phyloP scores from a whole-genome alignment of 2,888 invertebrate species.

The Argynnis bischoffii region DNA sequence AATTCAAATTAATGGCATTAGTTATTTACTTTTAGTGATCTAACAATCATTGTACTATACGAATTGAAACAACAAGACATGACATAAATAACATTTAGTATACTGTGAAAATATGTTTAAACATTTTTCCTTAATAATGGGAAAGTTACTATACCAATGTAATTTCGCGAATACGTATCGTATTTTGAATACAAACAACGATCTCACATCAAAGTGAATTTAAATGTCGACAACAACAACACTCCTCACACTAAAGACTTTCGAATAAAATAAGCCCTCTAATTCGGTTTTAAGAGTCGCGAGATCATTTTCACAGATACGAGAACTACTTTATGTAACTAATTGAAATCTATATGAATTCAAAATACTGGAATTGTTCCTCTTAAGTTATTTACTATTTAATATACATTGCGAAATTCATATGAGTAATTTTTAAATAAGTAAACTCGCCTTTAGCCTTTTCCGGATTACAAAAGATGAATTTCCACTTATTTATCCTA shows the following conservation, averaged over 20 bases:
- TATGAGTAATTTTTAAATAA: too few relatives aligned
- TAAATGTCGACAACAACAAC: slow-evolving; percentile 62
- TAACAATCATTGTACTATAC: background rate
- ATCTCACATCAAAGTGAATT: slow-evolving; percentile 67
- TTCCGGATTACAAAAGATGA: too few relatives aligned
- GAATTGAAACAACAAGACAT: background rate
- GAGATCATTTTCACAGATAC: slow-evolving; percentile 15
- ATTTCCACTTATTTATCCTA: too few relatives aligned
- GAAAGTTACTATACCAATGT: slow-evolving; percentile 35
- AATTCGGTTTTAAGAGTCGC: slow-evolving; percentile 39
- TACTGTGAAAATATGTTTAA: slow-evolving; percentile 21
- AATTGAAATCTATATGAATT: slow-evolving; percentile 1
- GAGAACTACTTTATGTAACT: slow-evolving; percentile 6
- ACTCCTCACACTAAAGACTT: slow-evolving; percentile 54
- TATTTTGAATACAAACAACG: slow-evolving; percentile 42
- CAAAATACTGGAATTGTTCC: background rate
- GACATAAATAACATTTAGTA: slow-evolving; percentile 12
- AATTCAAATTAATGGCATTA: too few relatives aligned
- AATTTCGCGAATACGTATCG: slow-evolving; percentile 41
- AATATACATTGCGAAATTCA: too few relatives aligned
- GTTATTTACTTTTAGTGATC: too few relatives aligned
- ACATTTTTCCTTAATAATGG: slow-evolving; percentile 37
- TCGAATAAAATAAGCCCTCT: slow-evolving; percentile 53
- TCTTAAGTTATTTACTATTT: too few relatives aligned
- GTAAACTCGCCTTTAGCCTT: too few relatives aligned